Conservation (phyloP, 2,888 invertebrate genomes). For the Spilarctia lutea region DNA sequence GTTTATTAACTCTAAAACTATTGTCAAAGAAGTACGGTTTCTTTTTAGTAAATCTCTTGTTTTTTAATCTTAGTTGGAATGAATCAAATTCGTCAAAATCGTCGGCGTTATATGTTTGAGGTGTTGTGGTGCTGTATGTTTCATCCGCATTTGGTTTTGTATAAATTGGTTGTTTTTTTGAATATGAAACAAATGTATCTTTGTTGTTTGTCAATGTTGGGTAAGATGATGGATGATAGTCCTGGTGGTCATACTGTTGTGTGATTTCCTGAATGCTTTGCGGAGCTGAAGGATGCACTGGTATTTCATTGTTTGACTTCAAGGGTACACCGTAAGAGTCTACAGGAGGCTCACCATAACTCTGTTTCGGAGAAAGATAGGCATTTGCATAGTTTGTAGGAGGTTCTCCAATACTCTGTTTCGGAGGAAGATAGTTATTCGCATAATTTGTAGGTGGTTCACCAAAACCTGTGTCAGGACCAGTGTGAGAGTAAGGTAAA, state of each 20-base stretch:
- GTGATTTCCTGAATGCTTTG: slow-evolving; percentile 44
- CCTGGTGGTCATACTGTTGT: slow-evolving; percentile 19
- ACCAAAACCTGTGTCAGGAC: slow-evolving; percentile 65
- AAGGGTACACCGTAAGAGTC: slow-evolving; percentile 71
- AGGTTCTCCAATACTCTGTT: slow-evolving; percentile 51
- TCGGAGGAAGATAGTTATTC: slow-evolving; percentile 48
- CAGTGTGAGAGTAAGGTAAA: slow-evolving; percentile 43
- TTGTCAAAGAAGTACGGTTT: slow-evolving; percentile 53
- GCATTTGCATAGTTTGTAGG: slow-evolving; percentile 54
- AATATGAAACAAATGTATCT: slow-evolving; percentile 46
- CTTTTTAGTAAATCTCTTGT: slow-evolving; percentile 45
- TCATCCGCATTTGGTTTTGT: slow-evolving; percentile 12
- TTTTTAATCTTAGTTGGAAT: slow-evolving; percentile 1
- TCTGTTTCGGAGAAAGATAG: slow-evolving; percentile 49
- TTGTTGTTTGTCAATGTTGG: slow-evolving; percentile 54
- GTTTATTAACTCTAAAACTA: slow-evolving; percentile 53
- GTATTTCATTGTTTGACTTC: slow-evolving; percentile 45
- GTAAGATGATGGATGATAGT: slow-evolving; percentile 41
- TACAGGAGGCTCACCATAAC: slow-evolving; percentile 66
- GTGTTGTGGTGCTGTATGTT: slow-evolving; percentile 21
- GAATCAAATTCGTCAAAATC: slow-evolving; percentile 12
- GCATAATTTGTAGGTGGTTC: slow-evolving; percentile 67
- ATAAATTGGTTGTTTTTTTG: slow-evolving; percentile 26
- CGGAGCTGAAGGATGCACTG: slow-evolving; percentile 39
- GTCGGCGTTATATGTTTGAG: slow-evolving; percentile 11